Conservation (phyloP, 2,113 vertebrate genomes). For the Psephotus haematonotus region DNA sequence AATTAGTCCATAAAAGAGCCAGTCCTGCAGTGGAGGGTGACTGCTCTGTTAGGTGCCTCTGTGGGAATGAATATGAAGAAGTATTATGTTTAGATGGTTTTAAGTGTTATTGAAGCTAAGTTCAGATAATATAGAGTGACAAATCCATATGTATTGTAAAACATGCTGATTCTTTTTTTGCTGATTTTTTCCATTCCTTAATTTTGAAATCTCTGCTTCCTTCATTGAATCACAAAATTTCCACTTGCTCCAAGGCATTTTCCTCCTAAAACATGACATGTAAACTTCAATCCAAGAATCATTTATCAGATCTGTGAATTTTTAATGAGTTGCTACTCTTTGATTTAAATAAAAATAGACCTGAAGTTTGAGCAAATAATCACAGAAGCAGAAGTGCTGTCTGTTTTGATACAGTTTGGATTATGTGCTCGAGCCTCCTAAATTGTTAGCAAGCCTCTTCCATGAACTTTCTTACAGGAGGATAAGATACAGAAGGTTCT, state of each 20-base stretch:
- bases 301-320: background rate
- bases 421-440: background rate
- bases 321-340: background rate
- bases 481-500: background rate
- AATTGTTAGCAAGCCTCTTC: background rate
- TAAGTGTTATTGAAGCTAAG: background rate
- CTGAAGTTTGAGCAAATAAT: background rate
- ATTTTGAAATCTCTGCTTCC: background rate
- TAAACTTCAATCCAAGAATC: background rate
- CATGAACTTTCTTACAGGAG: background rate
- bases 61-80: background rate
- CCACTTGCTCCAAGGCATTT: background rate
- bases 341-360: background rate
- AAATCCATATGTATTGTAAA: background rate
- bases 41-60: background rate
- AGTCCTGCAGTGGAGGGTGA: background rate
- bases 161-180: background rate
- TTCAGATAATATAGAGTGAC: background rate
- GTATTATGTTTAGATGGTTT: background rate
- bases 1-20: background rate
- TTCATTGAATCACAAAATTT: background rate
- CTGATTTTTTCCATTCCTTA: background rate
- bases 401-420: background rate
- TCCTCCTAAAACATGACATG: background rate
- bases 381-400: background rate